Evolutionary conservation across 2,113 vertebrate species (phyloP).

Genomic region (Engystomops pustulosus): DNA sequence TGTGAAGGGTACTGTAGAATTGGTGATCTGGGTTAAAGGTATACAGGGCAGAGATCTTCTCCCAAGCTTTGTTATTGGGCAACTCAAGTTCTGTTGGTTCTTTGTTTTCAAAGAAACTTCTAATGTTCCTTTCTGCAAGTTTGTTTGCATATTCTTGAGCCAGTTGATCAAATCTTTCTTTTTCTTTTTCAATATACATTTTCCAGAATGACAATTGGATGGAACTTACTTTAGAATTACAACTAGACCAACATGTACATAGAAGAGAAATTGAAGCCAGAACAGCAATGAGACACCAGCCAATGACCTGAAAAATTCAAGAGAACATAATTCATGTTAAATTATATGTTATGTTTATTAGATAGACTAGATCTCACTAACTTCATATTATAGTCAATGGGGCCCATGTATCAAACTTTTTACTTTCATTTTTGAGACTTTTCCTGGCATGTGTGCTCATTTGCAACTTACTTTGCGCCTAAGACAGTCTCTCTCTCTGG

Average conservation of each 20-base stretch:
- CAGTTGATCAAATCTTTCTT: conserved; percentile 64
- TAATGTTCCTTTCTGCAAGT: conserved; percentile 76
- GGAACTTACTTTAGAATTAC: conserved; percentile 74
- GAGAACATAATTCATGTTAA: conserved; percentile 63
- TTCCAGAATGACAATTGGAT: conserved; percentile 79
- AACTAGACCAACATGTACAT: conserved; percentile 65
- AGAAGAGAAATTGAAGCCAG: conserved; percentile 64
- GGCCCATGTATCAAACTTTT: too few relatives aligned
- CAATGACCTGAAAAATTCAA: conserved; percentile 73
- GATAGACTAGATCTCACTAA: neutral
- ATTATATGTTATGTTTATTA: neutral
- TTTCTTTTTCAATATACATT: conserved; percentile 74
- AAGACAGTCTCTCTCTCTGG: too few relatives aligned
- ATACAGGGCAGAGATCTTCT: conserved; percentile 71
- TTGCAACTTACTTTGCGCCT: too few relatives aligned
- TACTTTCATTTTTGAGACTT: too few relatives aligned
- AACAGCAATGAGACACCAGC: conserved; percentile 76
- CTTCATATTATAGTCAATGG: too few relatives aligned
- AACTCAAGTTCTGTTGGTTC: conserved; percentile 51
- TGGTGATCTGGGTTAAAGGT: conserved; percentile 62
- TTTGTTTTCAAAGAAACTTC: conserved; percentile 74
- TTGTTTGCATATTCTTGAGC: conserved; percentile 68
- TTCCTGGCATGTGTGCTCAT: too few relatives aligned
- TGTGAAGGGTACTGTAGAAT: conserved; percentile 78
- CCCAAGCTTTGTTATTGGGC: conserved; percentile 73